phyloP scores from a whole-genome alignment of 2,113 vertebrate species.

The Globicephala melas region DNA sequence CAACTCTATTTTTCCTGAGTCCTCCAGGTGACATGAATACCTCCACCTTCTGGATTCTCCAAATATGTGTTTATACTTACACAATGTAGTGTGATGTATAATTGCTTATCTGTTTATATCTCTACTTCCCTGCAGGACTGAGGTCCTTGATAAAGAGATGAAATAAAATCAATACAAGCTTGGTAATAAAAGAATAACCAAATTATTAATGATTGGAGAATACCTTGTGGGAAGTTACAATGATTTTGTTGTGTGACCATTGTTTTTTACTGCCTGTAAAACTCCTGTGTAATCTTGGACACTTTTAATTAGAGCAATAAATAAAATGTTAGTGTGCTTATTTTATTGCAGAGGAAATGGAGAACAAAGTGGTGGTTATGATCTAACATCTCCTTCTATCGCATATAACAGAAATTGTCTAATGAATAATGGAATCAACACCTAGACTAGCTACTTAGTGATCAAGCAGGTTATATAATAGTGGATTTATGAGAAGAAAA shows the following conservation, averaged over 20 bases:
- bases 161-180: neutral
- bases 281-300: neutral
- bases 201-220: neutral
- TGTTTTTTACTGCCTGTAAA: neutral
- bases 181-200: neutral
- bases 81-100: neutral
- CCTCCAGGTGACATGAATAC: neutral
- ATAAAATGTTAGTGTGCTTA: neutral
- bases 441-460: neutral
- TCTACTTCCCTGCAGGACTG: neutral
- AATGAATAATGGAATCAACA: neutral
- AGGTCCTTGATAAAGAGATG: neutral
- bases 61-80: neutral
- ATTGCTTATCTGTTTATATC: neutral
- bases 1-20: neutral
- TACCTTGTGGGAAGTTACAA: neutral
- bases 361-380: constrained; percentile 3
- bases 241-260: neutral
- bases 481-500: neutral
- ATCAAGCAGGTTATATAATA: neutral
- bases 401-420: neutral
- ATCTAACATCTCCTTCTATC: neutral
- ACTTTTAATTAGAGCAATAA: neutral
- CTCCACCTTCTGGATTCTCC: neutral
- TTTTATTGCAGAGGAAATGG: neutral